Percentiles rank a stretch among this genome's conserved stretches.
phyloP scores from a whole-genome alignment of 2,113 vertebrate species.

The Poeciliopsis turrubarensis region DNA sequence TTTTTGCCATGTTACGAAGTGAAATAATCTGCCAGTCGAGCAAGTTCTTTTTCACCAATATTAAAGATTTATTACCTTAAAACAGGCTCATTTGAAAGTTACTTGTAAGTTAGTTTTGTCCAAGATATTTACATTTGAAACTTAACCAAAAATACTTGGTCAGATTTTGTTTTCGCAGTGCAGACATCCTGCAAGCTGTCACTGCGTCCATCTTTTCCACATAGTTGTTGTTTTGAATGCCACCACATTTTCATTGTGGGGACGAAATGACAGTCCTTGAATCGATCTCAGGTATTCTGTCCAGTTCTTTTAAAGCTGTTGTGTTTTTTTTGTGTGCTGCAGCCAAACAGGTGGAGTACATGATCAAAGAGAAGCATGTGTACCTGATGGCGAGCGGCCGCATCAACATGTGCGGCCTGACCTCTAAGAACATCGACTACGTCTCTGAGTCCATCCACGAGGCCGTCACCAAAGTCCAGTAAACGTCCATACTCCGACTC shows the following conservation, averaged over 20 bases:
- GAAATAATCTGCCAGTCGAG: no score
- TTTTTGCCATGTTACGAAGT: no score
- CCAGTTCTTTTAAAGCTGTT: not conserved
- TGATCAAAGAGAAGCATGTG: conserved; percentile 94
- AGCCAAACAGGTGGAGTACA: conserved; percentile 94
- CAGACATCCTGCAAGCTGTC: not conserved
- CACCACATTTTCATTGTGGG: no score
- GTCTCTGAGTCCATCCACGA: conserved; percentile 96
- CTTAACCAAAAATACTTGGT: no score
- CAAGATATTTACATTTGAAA: no score
- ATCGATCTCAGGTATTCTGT: not conserved
- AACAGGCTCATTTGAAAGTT: no score
- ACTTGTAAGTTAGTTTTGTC: no score
- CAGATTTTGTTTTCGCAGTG: no score
- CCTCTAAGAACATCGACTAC: conserved; percentile 94
- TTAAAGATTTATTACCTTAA: no score
- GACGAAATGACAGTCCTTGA: no score
- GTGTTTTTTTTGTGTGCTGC: conserved; percentile 42
- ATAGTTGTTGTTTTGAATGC: not conserved
- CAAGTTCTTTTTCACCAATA: no score
- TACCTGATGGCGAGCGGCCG: conserved; percentile 97
- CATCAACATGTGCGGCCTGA: conserved; percentile 98
- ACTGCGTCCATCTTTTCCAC: not conserved
- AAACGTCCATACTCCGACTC: conserved; percentile 46
- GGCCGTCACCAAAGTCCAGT: conserved; percentile 90